Evolutionary conservation across 2,888 invertebrate genomes (phyloP).

Genomic region (Atrina japonica): DNA sequence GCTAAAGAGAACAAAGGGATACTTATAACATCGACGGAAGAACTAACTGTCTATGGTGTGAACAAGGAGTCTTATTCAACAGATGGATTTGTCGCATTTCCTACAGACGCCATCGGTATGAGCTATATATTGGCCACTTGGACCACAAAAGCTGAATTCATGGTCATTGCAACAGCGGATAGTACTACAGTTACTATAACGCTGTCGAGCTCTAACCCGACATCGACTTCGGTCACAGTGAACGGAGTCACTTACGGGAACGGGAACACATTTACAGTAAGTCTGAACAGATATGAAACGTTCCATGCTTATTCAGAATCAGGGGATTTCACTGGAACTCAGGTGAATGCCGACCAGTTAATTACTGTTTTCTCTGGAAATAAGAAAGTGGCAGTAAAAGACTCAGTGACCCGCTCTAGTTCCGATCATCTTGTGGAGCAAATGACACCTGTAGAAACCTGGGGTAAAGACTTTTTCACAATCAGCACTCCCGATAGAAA

Average conservation of each 20-base stretch:
- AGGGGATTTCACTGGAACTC: constrained; percentile 68
- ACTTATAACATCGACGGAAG: constrained; percentile 48
- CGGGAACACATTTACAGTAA: constrained; percentile 47
- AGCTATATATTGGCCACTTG: constrained; percentile 57
- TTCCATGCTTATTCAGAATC: constrained; percentile 49
- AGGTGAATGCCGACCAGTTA: constrained; percentile 52
- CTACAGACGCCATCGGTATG: constrained; percentile 58
- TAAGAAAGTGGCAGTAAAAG: constrained; percentile 54
- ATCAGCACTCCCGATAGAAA: constrained; percentile 64
- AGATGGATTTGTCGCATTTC: constrained; percentile 63
- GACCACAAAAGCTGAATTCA: constrained; percentile 37
- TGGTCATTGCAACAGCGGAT: constrained; percentile 48
- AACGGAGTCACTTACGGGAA: constrained; percentile 43
- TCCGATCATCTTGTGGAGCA: constrained; percentile 69
- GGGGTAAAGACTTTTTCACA: constrained; percentile 69
- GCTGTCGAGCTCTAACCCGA: constrained; percentile 36
- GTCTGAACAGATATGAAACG: constrained; percentile 52
- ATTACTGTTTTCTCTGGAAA: constrained; percentile 67
- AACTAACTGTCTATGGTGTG: constrained; percentile 58
- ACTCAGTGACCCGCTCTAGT: constrained; percentile 35
- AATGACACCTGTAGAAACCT: constrained; percentile 62
- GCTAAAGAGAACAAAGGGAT: constrained; percentile 47
- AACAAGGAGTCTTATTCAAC: constrained; percentile 61
- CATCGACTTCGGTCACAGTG: constrained; percentile 37
- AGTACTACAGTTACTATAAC: constrained; percentile 49